Evolutionary conservation across 2,797 vertebrate genomes (phyloP).

Genomic region (Peromyscus melanophrys): DNA sequence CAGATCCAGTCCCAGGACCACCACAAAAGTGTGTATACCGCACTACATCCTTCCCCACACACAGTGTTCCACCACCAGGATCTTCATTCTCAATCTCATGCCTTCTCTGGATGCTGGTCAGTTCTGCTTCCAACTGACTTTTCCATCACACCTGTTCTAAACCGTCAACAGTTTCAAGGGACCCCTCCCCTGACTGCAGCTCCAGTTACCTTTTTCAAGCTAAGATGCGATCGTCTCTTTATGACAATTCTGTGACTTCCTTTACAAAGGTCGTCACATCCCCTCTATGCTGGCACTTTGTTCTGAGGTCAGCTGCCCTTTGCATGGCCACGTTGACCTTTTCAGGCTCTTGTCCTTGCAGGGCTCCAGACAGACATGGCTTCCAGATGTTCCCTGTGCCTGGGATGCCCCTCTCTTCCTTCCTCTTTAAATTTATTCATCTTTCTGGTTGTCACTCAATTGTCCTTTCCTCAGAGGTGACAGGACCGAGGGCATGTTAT

Average conservation of each 20-base stretch:
- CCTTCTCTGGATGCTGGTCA: not conserved
- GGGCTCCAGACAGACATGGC: rapidly evolving
- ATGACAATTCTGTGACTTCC: not conserved
- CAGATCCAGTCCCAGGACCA: not conserved
- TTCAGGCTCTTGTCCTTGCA: not conserved
- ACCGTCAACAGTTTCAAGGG: not conserved
- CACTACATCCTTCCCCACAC: not conserved
- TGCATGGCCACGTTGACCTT: rapidly evolving
- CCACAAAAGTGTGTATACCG: not conserved
- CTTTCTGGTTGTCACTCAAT: not conserved
- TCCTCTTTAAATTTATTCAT: not conserved
- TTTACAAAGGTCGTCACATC: not conserved
- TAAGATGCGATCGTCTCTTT: not conserved
- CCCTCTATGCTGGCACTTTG: not conserved
- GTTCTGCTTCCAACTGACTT: not conserved
- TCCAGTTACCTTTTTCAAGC: not conserved
- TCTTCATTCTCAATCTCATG: not conserved
- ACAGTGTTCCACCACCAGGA: not conserved
- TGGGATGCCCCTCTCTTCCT: not conserved
- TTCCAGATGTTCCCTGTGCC: not conserved
- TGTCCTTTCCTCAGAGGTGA: not conserved
- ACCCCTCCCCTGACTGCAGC: not conserved
- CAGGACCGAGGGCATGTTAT: not conserved
- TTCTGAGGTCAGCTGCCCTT: rapidly evolving
- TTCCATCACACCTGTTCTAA: not conserved